These are phyloP conservation scores for Cyprinella venusta DNA, from an alignment of 2,797 vertebrate genomes.

Conservation along the genomic window DNA sequence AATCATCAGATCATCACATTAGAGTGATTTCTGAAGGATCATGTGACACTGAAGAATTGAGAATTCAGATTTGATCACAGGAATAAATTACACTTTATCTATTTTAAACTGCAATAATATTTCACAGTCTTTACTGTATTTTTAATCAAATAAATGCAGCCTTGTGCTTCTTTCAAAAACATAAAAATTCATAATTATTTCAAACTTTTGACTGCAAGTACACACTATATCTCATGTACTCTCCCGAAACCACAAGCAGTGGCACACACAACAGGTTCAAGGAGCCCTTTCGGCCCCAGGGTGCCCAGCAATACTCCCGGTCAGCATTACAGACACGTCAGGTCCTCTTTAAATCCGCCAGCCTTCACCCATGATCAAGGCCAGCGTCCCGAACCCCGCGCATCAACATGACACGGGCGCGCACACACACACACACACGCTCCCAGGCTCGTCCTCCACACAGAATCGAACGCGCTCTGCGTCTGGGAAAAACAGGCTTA, in stretches of 20 bases:
- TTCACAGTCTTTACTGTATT: no score
- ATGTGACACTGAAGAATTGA: no score
- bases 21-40: no score
- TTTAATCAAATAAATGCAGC: no score
- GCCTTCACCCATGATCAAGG: conserved; percentile 67
- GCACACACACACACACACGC: conserved; percentile 63
- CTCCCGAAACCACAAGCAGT: neutral
- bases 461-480: conserved; percentile 24
- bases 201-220: neutral
- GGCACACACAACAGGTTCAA: conserved; percentile 20
- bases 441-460: conserved; percentile 56
- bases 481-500: neutral
- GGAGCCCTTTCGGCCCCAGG: conserved; percentile 36
- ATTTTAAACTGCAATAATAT: no score
- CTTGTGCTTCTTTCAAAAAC: no score
- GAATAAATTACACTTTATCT: no score
- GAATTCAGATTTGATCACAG: no score
- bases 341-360: conserved; percentile 71
- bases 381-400: conserved; percentile 62
- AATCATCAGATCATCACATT: no score
- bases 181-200: no score
- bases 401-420: conserved; percentile 76
- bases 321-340: conserved; percentile 79
- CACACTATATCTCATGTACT: neutral
- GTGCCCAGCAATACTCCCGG: conserved; percentile 64